Conservation (phyloP, 2,113 vertebrate genomes). For the Hydropotes inermis region DNA sequence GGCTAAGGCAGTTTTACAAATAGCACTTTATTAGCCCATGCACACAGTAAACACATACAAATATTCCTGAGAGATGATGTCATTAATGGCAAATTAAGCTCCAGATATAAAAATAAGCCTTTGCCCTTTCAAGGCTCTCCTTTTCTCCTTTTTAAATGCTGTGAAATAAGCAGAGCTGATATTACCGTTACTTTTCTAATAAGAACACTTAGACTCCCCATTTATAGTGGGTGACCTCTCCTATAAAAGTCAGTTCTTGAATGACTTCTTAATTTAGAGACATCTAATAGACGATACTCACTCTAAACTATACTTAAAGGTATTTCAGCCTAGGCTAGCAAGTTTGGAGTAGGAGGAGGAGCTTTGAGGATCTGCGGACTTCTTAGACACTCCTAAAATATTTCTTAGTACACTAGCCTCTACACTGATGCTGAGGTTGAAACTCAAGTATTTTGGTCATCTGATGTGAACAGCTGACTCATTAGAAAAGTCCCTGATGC, state of each 20-base stretch:
- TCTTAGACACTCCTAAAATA: conserved; percentile 6
- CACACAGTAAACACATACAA: background rate
- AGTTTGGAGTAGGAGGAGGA: background rate
- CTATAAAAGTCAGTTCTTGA: background rate
- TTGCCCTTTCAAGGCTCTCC: background rate
- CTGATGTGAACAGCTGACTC: background rate
- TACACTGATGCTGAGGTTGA: background rate
- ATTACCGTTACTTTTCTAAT: background rate
- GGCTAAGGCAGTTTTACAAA: conserved; percentile 12
- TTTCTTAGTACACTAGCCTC: background rate
- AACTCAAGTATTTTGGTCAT: background rate
- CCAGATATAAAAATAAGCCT: background rate
- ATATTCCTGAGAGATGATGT: background rate
- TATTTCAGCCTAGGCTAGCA: background rate
- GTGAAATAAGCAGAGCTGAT: background rate
- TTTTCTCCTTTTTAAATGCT: background rate
- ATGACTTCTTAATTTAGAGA: background rate
- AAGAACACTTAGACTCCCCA: background rate
- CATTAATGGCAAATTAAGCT: background rate
- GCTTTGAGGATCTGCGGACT: background rate
- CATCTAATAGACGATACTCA: background rate
- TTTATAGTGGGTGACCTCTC: background rate
- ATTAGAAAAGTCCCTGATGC: background rate
- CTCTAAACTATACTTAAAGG: background rate
- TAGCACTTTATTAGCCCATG: background rate